Base-by-base conservation (phyloP, 1,140 invertebrate genomes). In the Hypsibius dujardini region DNA sequence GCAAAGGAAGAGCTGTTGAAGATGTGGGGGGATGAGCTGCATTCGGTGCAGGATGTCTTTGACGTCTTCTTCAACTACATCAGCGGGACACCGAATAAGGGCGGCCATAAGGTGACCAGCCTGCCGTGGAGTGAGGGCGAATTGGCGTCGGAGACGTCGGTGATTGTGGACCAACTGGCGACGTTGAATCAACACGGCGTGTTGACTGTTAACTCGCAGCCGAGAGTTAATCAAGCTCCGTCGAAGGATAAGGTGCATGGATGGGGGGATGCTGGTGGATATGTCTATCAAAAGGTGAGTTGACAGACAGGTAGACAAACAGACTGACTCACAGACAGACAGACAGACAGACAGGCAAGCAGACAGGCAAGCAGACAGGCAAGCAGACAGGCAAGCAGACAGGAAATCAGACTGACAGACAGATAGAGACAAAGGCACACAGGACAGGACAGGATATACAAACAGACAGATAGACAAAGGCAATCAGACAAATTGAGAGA, bases 91-190 rank as follows among this genome's bases (percentile, higher is more conserved):
- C 71, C 71, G 1, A 85, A 84, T 73, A 76, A 78, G 71, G 71
- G 78, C 71, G 83, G 83, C 14, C 75, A 80, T 1, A 83, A 83
- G 78, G 82, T 84, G 74, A 81, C 77, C 2, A 73, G 75, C 59
- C 80, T 84, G 59, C 84, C 84, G 14, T 86, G 84, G 84, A 82
- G 82, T 75, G 84, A 85, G 73, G 82, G 84, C 70, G 81, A 81
- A 69, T 75, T 85, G 12, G 80, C 79, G 70, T 72, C 79, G 59
- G 84, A 86, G 75, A 86, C 84, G 2, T 73, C 73, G n/a, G 71
- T 81, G 2, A 81, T 86, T 70, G 73, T 77, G 3, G 79, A 82
- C 2, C 76, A 82, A 70, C 76, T 86, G n/a, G 78, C 80, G 2
- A 75, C 77, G 42, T 75, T 84, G 45, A 85, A 85, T 76, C 77